Conservation (phyloP, 2,113 vertebrate genomes). For the Platycercus adscitus region DNA sequence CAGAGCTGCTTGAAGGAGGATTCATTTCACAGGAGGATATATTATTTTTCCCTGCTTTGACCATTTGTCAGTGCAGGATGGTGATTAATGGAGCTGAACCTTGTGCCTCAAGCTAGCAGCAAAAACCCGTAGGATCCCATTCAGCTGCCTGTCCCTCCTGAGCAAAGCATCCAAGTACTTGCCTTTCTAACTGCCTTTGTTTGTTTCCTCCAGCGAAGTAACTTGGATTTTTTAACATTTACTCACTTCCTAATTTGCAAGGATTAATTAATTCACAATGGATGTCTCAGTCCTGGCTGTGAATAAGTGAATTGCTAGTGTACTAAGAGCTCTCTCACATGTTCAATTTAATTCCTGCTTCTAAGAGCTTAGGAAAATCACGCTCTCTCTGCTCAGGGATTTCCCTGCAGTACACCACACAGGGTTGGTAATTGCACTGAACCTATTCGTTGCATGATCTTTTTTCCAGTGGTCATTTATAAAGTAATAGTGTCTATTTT, state of each 20-base stretch:
- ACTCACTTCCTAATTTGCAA: constrained; percentile 3
- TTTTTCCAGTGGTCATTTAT: background rate
- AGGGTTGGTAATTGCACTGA: background rate
- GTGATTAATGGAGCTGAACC: background rate
- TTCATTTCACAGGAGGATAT: background rate
- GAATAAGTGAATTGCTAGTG: background rate
- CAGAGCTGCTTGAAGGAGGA: background rate
- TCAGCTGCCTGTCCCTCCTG: background rate
- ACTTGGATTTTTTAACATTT: background rate
- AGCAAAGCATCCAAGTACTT: background rate
- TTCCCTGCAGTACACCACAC: background rate
- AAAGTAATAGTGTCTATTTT: background rate
- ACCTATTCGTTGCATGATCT: background rate
- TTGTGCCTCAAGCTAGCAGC: background rate
- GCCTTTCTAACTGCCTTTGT: background rate
- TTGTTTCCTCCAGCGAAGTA: background rate
- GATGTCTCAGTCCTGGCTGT: background rate
- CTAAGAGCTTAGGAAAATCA: background rate
- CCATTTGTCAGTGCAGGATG: background rate
- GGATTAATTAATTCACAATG: constrained; percentile 37
- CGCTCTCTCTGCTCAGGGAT: background rate
- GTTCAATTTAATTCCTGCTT: constrained; percentile 23
- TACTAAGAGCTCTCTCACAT: background rate
- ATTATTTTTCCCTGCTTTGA: background rate
- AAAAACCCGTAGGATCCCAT: background rate